Percentiles rank a stretch among this genome's conserved stretches.
phyloP scores from a whole-genome alignment of 2,113 vertebrate species.

The Thomomys bottae region DNA sequence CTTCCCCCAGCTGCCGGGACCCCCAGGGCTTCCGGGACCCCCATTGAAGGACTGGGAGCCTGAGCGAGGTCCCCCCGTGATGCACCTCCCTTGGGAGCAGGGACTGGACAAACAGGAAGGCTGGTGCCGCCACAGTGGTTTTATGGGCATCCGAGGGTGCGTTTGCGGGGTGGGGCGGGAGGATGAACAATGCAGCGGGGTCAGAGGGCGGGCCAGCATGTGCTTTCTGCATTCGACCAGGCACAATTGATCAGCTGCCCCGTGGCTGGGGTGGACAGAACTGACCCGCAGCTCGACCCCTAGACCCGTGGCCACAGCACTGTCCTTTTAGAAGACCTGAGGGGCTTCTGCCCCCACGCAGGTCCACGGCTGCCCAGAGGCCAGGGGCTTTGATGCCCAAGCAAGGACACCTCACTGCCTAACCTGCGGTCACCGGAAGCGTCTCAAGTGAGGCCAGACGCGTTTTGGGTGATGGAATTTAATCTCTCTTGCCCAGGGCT shows the following conservation, averaged over 20 bases:
- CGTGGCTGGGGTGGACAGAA: background rate
- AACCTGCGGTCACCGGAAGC: no score
- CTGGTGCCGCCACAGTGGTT: constrained; percentile 38
- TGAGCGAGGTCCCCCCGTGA: background rate
- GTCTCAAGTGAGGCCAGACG: no score
- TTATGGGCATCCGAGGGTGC: constrained; percentile 51
- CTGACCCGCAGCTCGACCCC: background rate
- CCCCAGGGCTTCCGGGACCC: background rate
- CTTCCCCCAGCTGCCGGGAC: no score
- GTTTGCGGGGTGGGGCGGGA: constrained; percentile 47
- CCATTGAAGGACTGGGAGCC: constrained; percentile 41
- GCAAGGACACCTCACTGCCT: no score
- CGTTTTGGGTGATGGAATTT: no score
- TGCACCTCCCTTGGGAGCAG: constrained; percentile 71
- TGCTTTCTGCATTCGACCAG: constrained; percentile 7
- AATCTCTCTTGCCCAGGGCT: no score
- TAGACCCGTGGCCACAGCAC: no score
- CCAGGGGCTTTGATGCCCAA: background rate
- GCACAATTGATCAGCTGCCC: constrained; percentile 17
- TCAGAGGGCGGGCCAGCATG: background rate
- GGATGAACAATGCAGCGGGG: constrained; percentile 1
- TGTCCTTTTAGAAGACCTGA: no score
- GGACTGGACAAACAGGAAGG: constrained; percentile 80
- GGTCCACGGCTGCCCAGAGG: no score
- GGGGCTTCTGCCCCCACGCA: background rate